Evolutionary conservation across 2,113 vertebrate species (phyloP), one percentile per base, ranked within the genome.

Genomic region (Lampris incognitus): DNA sequence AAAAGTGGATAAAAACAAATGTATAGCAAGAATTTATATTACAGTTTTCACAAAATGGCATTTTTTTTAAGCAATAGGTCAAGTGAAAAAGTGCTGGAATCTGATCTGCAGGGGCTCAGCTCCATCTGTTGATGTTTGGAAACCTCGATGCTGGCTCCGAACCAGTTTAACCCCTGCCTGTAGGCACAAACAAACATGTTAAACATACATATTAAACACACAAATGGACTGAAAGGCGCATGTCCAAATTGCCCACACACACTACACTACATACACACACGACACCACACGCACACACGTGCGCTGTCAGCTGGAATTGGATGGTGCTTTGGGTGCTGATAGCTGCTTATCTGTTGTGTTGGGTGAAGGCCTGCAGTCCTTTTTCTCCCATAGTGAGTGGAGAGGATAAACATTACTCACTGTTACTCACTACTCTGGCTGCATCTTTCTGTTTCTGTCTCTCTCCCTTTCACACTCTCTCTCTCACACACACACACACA

Each of bases 291-390:
- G 63, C 61, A 74, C 4, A 46, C 46, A 66, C 59, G 40, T 36
- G 74, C 48, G 41, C 24, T 11, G 3, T 2, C 36, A 39, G 69
- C 46, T 75, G 70, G 51, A 65, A 54, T 50, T 46, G 50, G 59
- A 44, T 50, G 3, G 59, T 24, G 66, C 73, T 85, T 58, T 72
- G 66, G 83, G 72, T 71, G 77, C 84, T 79, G 86, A 87, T 84
- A 85, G 82, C 87, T 80, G 78, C 65, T 54, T 87, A 88, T 89
- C 89, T 85, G 72, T 65, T 74, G 64, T 81, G 72, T 66, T 71
- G 71, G 76, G 76, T 72, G 40, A 60, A 58, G 62, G 73, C 67
- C 85, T 69, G 74, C 64, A 79, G 80, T 68, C 11, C 41, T 57
- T 6, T 67, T 54, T 60, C 58, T 74, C 56, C 80, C 81, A n/a